A percentile compares a stretch with the other conserved stretches of the same genome.
These are phyloP conservation scores for Limnephilus rhombicus DNA, from an alignment of 2,888 invertebrate genomes.

Conservation along the genomic window DNA sequence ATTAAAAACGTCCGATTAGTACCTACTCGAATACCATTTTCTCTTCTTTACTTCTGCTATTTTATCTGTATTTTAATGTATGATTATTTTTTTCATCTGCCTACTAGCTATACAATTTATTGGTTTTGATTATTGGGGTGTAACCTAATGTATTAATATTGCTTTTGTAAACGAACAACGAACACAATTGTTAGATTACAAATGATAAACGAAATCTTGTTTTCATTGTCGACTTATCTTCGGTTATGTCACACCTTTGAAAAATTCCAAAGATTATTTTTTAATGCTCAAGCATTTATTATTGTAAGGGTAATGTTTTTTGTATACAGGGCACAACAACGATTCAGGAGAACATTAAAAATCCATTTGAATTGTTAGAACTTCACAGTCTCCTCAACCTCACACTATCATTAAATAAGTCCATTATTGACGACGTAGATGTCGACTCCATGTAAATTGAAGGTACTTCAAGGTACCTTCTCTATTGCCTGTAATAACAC, in stretches of 20 bases:
- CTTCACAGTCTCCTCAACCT: constrained; percentile 1
- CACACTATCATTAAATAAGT: neutral
- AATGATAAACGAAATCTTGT: neutral
- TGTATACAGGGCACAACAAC: neutral
- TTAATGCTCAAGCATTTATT: neutral
- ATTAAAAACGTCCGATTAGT: too few relatives aligned
- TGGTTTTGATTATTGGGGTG: too few relatives aligned
- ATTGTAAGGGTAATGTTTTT: neutral
- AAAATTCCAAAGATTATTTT: neutral
- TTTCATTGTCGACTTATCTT: neutral
- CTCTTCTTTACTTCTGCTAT: too few relatives aligned
- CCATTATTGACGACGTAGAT: neutral
- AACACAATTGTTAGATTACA: neutral
- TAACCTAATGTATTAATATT: too few relatives aligned
- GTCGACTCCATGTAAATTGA: constrained; percentile 16
- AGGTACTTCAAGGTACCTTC: neutral
- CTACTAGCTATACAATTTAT: too few relatives aligned
- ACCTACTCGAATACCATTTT: too few relatives aligned
- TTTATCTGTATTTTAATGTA: too few relatives aligned
- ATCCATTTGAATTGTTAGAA: constrained; percentile 37
- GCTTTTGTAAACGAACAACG: neutral
- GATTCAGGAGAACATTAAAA: constrained; percentile 12
- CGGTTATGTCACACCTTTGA: neutral
- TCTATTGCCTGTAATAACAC: constrained; percentile 26
- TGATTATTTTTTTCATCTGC: too few relatives aligned